Conservation (phyloP, 92 coral and sea anemone species). For the Zoanthus sociatus region DNA sequence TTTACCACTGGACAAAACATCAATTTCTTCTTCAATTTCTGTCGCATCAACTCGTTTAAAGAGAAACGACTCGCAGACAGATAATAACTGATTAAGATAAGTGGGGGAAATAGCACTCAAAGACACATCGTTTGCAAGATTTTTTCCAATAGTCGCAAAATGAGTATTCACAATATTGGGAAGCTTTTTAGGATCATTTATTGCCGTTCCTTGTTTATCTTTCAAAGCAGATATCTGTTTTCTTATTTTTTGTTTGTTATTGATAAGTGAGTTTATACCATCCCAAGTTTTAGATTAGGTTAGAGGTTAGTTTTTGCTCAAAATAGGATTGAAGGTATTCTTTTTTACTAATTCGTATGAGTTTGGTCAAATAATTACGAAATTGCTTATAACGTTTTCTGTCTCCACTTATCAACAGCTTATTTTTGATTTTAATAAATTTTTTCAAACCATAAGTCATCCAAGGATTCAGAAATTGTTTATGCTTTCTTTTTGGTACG, state of each 20-base stretch:
- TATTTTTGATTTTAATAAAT: neutral
- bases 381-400: constrained; percentile 27
- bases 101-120: neutral
- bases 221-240: constrained; percentile 16
- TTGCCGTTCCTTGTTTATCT: neutral
- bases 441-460: neutral
- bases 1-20: neutral
- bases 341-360: neutral
- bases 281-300: constrained; percentile 4
- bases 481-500: too few species aligned
- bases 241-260: neutral
- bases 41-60: neutral
- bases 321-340: constrained; percentile 18
- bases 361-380: constrained; percentile 12
- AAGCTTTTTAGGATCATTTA: constrained; percentile 1
- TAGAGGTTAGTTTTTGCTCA: neutral
- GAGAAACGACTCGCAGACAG: neutral
- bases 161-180: constrained; percentile 13
- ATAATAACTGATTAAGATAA: too few species aligned
- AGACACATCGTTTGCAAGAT: neutral
- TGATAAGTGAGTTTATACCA: constrained; percentile 11
- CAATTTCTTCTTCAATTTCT: constrained; percentile 16
- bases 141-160: constrained; percentile 2
- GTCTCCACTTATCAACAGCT: neutral
- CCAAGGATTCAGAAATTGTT: neutral